phyloP scores from a whole-genome alignment of 2,113 vertebrate species.

The Brevimyrus niger region DNA sequence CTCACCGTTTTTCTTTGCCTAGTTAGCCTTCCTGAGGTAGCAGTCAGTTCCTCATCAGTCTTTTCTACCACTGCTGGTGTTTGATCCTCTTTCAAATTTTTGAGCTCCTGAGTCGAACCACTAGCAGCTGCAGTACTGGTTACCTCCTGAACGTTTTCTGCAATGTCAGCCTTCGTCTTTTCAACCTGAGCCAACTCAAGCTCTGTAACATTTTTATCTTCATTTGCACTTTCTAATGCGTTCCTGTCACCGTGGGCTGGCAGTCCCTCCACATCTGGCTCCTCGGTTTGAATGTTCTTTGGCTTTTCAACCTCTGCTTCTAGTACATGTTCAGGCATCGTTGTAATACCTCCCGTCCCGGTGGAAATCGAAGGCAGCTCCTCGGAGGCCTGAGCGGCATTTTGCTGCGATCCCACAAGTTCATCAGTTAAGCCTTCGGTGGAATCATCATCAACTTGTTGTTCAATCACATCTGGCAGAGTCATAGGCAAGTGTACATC shows the following conservation, averaged over 20 bases:
- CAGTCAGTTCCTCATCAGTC: conserved; percentile 34
- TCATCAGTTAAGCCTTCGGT: not conserved
- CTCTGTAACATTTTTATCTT: not conserved
- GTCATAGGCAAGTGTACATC: conserved; percentile 5
- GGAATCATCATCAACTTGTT: conserved; percentile 47
- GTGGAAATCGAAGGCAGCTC: not conserved
- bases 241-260: not conserved
- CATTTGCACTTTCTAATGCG: not conserved
- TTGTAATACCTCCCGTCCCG: not conserved
- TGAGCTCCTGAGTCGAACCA: not conserved
- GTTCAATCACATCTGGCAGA: conserved; percentile 46
- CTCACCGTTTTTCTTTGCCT: conserved; percentile 51
- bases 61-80: not conserved
- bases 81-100: not conserved
- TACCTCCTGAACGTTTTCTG: not conserved
- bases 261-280: not conserved
- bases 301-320: not conserved
- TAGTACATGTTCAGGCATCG: not conserved
- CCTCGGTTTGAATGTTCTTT: not conserved
- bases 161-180: not conserved
- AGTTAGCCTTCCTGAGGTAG: conserved; percentile 55
- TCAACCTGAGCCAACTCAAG: not conserved
- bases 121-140: not conserved
- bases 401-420: conserved; percentile 26
- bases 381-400: conserved; percentile 58